phyloP scores from a whole-genome alignment of 2,113 vertebrate genomes.

The Dendropsophus ebraccatus region DNA sequence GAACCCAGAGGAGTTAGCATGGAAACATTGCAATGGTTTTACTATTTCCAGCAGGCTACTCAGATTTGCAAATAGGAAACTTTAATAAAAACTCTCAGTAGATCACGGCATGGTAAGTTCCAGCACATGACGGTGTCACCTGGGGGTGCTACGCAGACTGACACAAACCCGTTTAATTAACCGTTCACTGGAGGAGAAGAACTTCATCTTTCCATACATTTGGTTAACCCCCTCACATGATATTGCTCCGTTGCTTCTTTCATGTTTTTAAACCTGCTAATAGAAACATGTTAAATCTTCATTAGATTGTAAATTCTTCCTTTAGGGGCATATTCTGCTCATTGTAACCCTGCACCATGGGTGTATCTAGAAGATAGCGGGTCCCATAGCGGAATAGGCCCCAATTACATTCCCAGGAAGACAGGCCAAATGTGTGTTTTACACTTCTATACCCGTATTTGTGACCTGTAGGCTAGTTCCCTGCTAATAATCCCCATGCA shows the following conservation, averaged over 20 bases:
- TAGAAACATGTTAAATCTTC: too few species aligned
- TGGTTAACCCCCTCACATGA: not conserved
- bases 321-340: too few species aligned
- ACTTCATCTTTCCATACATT: not conserved
- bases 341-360: too few species aligned
- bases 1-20: conserved; percentile 34
- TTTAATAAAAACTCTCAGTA: conserved; percentile 45
- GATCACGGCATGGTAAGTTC: conserved; percentile 2
- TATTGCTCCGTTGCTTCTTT: not conserved
- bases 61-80: conserved; percentile 32
- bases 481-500: too few species aligned
- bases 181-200: not conserved
- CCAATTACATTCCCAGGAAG: too few species aligned
- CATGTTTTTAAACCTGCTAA: not conserved
- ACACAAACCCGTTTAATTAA: conserved; percentile 35
- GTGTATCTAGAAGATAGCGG: too few species aligned
- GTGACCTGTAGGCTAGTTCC: too few species aligned
- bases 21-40: conserved; percentile 27
- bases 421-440: too few species aligned
- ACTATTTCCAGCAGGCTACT: conserved; percentile 39
- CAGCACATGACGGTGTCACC: conserved; percentile 2
- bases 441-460: too few species aligned
- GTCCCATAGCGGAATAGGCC: too few species aligned
- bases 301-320: not conserved
- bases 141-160: conserved; percentile 6